These are phyloP conservation scores for Martes flavigula DNA, from an alignment of 2,797 vertebrate genomes.

Conservation along the genomic window DNA sequence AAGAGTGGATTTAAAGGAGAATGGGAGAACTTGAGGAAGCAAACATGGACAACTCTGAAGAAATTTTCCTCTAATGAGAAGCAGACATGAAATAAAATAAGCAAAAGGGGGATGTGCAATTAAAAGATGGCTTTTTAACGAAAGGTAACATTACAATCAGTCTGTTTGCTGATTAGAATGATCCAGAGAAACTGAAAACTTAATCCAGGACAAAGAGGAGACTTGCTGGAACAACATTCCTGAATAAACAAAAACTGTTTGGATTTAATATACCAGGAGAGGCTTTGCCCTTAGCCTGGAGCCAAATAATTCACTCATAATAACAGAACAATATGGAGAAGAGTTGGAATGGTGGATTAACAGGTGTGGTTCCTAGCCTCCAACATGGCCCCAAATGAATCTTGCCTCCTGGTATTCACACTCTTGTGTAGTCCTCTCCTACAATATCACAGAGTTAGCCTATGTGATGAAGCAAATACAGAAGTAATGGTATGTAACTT, in stretches of 20 bases:
- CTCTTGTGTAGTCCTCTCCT: background rate
- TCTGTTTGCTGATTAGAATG: background rate
- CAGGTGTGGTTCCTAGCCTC: background rate
- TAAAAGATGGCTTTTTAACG: background rate
- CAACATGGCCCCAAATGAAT: background rate
- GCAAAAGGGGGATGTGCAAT: background rate
- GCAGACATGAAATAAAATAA: background rate
- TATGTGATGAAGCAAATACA: background rate
- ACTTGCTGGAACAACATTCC: background rate
- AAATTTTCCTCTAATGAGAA: background rate
- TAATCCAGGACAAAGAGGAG: background rate
- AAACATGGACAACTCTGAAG: background rate
- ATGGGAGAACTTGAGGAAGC: background rate
- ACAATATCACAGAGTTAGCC: background rate
- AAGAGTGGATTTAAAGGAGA: constrained; percentile 18
- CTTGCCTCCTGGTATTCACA: background rate
- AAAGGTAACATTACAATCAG: background rate
- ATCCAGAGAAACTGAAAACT: background rate
- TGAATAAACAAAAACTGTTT: background rate
- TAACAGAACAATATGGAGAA: background rate
- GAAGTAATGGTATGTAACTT: background rate
- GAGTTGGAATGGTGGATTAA: background rate
- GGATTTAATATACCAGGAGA: background rate
- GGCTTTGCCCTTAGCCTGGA: background rate
- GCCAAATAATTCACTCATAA: background rate